Evolutionary conservation across 2,797 vertebrate genomes (phyloP), one percentile per base, ranked within the genome.

Genomic region (Carapus acus): DNA sequence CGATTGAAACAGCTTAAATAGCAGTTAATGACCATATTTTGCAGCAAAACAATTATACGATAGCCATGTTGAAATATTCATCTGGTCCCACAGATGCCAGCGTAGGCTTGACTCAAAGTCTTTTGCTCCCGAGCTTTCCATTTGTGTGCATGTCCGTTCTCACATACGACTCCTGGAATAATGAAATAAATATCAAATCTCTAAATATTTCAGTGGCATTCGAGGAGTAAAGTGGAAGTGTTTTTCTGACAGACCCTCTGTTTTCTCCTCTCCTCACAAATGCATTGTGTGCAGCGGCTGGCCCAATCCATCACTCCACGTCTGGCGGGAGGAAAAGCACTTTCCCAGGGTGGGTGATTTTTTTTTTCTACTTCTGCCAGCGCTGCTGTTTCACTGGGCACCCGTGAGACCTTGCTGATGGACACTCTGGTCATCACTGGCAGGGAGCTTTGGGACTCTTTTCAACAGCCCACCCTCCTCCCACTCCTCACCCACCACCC

Each of bases 361-460:
- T 85, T 84, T 83, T 87, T 82, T 85, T 84, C 82, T 74, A 80
- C 77, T 85, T 86, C 81, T 88, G 86, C 84, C 80, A 81, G 83
- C 80, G 51, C 73, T 79, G 83, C 83, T 86, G 82, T 88, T 88
- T 87, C 84, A 62, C 65, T 23, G 70, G 75, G 75, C 75, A 85
- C 88, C 86, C 84, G 57, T 55, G 87, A 88, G 87, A 88, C 82
- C 76, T 60, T 27, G 36, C 72, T 89, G 88, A 90, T 88, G 87
- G 88, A 89, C 88, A 87, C 79, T 83, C 69, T 66, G 81, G 86
- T 87, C 83, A 86, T 83, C 78, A 78, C 79, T 81, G 76, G 81
- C 78, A 78, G 79, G 77, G 79, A 67, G 81, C 81, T 73, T 46
- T 74, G 86, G 85, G 87, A 87, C 80, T 58, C 58, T 56, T 47